Evolutionary conservation across 2,797 vertebrate genomes (phyloP).

Genomic region (Harpagifer antarcticus): DNA sequence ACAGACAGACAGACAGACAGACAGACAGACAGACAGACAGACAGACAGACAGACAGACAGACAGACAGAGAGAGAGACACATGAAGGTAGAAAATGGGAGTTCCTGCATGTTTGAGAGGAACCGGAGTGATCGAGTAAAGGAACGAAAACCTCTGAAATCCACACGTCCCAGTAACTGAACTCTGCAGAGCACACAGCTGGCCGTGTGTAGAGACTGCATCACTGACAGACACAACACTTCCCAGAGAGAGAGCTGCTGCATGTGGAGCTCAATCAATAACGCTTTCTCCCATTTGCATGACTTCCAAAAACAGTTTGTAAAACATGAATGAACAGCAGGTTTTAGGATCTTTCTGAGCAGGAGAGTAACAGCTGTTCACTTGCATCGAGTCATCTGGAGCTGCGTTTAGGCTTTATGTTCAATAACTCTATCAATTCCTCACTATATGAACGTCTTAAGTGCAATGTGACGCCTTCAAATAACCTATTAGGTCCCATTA

Average conservation of each 20-base stretch:
- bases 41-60: too few species aligned
- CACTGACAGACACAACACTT: conserved; percentile 42
- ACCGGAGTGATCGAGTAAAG: conserved; percentile 7
- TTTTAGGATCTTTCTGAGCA: too few species aligned
- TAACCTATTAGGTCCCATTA: neutral
- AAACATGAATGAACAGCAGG: neutral
- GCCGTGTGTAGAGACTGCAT: conserved; percentile 38
- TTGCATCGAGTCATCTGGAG: too few species aligned
- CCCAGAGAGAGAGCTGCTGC: conserved; percentile 21
- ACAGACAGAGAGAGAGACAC: neutral
- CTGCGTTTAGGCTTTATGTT: neutral
- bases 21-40: too few species aligned
- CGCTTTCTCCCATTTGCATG: neutral
- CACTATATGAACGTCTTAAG: too few species aligned
- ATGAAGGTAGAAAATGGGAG: neutral
- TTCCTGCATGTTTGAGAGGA: conserved; percentile 9
- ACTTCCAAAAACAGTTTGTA: neutral
- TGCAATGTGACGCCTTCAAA: neutral
- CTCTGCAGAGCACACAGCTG: conserved; percentile 5
- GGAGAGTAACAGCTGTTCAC: neutral
- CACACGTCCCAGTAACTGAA: conserved; percentile 4
- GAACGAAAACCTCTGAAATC: conserved; percentile 34
- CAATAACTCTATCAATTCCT: neutral
- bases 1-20: too few species aligned
- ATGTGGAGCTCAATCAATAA: neutral